A percentile compares a stretch with the other conserved stretches of the same genome.
Conservation (phyloP, 1,140 invertebrate species). For the Cyphomyrmex costatus region DNA sequence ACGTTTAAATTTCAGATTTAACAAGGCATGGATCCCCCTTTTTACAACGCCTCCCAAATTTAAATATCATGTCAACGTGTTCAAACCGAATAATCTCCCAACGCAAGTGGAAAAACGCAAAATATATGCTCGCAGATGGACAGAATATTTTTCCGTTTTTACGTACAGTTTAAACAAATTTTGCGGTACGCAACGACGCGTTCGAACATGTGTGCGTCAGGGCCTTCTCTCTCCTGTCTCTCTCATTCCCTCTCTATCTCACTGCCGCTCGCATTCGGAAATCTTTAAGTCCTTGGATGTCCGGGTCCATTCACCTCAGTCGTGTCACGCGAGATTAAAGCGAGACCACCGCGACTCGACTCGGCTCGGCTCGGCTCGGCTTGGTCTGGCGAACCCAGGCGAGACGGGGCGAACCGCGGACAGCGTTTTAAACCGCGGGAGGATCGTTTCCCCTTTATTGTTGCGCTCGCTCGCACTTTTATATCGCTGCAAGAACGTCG, state of each 20-base stretch:
- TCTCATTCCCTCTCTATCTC: neutral
- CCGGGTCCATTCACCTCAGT: slow-evolving; percentile 52
- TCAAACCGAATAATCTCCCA: neutral
- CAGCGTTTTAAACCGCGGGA: slow-evolving; percentile 48
- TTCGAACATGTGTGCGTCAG: neutral
- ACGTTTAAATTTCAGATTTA: slow-evolving; percentile 8
- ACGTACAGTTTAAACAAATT: slow-evolving; percentile 2
- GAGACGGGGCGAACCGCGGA: neutral
- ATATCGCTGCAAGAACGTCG: slow-evolving; percentile 39
- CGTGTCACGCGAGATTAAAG: slow-evolving; percentile 72
- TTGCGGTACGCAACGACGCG: neutral
- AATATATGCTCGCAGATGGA: neutral
- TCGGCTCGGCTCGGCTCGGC: neutral
- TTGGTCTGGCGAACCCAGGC: neutral
- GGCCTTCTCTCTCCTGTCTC: neutral
- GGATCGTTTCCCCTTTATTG: slow-evolving; percentile 62
- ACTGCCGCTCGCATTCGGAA: slow-evolving; percentile 40
- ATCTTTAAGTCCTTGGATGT: slow-evolving; percentile 60
- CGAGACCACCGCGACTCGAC: slow-evolving; percentile 58
- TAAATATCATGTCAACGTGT: neutral
- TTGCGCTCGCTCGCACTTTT: slow-evolving; percentile 42
- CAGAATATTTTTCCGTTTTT: slow-evolving; percentile 18
- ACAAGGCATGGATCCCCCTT: neutral
- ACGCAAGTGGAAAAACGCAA: slow-evolving; percentile 13
- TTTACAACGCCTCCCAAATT: neutral